Evolutionary conservation across 2,113 vertebrate genomes (phyloP), one percentile per base, ranked within the genome.

Genomic region (Carassius auratus): DNA sequence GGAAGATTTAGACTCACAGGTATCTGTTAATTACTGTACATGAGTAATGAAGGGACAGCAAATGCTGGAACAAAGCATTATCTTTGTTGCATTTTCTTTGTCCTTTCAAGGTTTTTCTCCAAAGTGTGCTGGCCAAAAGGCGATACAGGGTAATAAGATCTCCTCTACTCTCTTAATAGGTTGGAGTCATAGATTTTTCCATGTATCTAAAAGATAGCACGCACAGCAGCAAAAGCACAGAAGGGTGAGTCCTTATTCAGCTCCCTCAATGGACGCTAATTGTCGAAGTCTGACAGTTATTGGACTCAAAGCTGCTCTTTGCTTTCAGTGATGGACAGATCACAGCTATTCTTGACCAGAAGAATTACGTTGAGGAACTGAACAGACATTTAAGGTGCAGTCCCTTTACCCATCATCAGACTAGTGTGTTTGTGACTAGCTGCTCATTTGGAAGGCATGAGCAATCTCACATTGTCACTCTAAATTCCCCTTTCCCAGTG

Each of bases 291-390:
- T 52, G 36, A 57, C 19, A 30, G 36, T 55, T 68, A 68, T 12
- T 30, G 36, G 10, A 42, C 45, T 21, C 62, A n/a, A 14, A 38
- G 3, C 26, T 76, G 4, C 10, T 77, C 6, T 84, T 68, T 81
- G 66, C 36, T 90, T 84, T 84, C 68, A 94, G 97, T 10, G 98
- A 99, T 86, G 98, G 97, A 52, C 98, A 99, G 89, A 99, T 99
- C 93, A 99, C 98, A 38, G 98, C 98, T 9, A 99, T 99, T 87
- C 94, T 99, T 76, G 98, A 99, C 88, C 98, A 99, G 95, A 99
- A 99, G 92, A 99, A 99, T 92, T 99, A 99, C 12, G 97, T 99
- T 15, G 98, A 99, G 91, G 98, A 99, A 90, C 96, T 99, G 71
- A 99, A 99, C 87, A 97, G 98, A 95, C 98, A 99, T 91, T 93